phyloP scores from a whole-genome alignment of 2,888 invertebrate genomes.

The Dryadula phaetusa region DNA sequence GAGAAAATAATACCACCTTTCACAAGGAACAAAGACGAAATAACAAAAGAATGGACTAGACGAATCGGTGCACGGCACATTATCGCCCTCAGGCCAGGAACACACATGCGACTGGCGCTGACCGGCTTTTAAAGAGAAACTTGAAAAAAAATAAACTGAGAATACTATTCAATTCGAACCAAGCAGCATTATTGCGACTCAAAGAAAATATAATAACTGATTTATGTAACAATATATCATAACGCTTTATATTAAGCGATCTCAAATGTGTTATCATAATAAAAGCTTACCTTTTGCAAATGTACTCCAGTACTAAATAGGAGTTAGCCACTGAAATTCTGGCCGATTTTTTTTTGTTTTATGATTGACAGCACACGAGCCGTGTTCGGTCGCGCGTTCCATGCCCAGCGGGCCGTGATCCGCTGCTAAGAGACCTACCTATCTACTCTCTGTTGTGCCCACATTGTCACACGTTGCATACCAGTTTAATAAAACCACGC shows the following conservation, averaged over 20 bases:
- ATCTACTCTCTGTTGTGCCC: conserved; percentile 60
- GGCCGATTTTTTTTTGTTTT: conserved; percentile 70
- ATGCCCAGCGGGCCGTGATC: conserved; percentile 75
- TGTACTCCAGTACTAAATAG: conserved; percentile 63
- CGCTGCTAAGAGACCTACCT: conserved; percentile 74
- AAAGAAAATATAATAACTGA: conserved; percentile 50
- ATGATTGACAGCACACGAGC: conserved; percentile 83
- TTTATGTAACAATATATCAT: conserved; percentile 43
- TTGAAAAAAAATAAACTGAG: conserved; percentile 58
- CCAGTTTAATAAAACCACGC: conserved; percentile 61
- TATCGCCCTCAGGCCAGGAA: conserved; percentile 57
- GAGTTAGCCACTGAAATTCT: conserved; percentile 72
- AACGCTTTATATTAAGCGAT: conserved; percentile 40
- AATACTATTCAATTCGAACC: conserved; percentile 48
- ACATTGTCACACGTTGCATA: conserved; percentile 71
- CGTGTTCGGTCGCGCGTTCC: conserved; percentile 79
- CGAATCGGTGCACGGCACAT: conserved; percentile 73
- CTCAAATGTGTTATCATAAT: conserved; percentile 56
- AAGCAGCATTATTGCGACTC: conserved; percentile 47
- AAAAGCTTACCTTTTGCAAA: conserved; percentile 46
- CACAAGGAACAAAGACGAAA: conserved; percentile 73
- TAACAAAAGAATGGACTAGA: conserved; percentile 78
- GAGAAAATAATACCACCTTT: conserved; percentile 81
- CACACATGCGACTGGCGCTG: conserved; percentile 65
- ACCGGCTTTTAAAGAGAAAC: conserved; percentile 64